A percentile compares a stretch with the other conserved stretches of the same genome.
phyloP scores from a whole-genome alignment of 2,797 vertebrate species.

The Euphonia xanthogaster region DNA sequence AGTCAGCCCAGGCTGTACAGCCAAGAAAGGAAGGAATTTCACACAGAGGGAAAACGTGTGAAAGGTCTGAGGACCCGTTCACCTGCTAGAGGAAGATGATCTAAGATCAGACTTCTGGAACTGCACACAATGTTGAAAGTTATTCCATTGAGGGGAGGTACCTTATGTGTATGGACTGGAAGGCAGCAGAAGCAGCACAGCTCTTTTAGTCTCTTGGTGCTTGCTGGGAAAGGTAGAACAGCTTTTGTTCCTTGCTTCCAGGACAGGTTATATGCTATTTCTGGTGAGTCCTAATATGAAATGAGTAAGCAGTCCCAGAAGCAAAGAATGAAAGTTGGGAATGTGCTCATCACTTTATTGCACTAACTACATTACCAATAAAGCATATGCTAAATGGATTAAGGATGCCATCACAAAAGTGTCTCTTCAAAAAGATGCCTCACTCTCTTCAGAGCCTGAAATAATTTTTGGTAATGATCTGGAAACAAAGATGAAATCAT shows the following conservation, averaged over 20 bases:
- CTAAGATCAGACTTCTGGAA: background rate
- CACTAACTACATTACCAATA: background rate
- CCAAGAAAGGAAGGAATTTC: background rate
- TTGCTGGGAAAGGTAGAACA: background rate
- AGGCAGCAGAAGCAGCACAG: background rate
- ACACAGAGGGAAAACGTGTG: accelerated
- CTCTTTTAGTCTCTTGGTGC: background rate
- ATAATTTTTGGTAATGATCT: background rate
- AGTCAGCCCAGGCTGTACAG: background rate
- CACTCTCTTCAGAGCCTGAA: background rate
- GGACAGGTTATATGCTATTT: background rate
- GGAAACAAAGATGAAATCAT: background rate
- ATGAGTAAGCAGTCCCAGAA: background rate
- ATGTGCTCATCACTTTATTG: background rate
- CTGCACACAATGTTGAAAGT: background rate
- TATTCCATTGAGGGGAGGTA: background rate
- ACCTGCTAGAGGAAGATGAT: background rate
- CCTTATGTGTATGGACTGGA: background rate
- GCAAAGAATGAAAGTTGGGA: background rate
- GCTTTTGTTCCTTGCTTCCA: background rate
- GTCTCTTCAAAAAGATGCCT: background rate
- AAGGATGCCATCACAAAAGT: background rate
- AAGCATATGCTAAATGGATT: background rate
- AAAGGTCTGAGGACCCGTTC: background rate
- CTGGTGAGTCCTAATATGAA: background rate